A percentile compares a stretch with the other conserved stretches of the same genome.
Conservation (phyloP, 1,140 invertebrate genomes). For the Rhyzopertha dominica region DNA sequence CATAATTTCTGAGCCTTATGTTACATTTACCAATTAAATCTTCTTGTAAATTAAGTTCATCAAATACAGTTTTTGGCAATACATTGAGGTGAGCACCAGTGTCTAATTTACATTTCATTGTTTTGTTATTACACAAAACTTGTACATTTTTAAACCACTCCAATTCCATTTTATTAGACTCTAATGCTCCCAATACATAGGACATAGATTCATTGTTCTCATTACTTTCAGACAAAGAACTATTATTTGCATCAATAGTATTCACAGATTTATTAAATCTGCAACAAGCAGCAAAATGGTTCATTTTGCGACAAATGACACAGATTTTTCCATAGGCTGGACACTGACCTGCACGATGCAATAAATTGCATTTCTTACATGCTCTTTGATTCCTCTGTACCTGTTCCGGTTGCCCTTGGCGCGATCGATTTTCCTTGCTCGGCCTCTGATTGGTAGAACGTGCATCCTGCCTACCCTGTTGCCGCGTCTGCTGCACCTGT, state of each 20-base stretch:
- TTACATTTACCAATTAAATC: too few relatives aligned
- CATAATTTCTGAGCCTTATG: too few relatives aligned
- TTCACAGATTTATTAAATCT: neutral
- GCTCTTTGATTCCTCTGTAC: neutral
- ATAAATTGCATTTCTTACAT: constrained; percentile 1
- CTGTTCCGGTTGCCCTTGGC: neutral
- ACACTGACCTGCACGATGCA: too few relatives aligned
- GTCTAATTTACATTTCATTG: neutral
- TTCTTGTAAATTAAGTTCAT: too few relatives aligned
- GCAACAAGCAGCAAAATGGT: neutral
- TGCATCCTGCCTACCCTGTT: neutral
- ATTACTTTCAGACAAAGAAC: neutral
- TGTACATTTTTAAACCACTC: too few relatives aligned
- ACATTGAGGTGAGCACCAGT: too few relatives aligned
- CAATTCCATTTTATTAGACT: too few relatives aligned
- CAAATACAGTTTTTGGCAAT: too few relatives aligned
- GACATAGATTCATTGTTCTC: too few relatives aligned
- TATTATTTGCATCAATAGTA: neutral
- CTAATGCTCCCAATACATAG: too few relatives aligned
- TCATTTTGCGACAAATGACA: neutral
- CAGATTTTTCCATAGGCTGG: neutral
- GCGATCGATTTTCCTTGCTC: neutral
- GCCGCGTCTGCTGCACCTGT: neutral
- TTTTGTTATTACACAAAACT: neutral
- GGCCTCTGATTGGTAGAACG: neutral